Evolutionary conservation across 2,113 vertebrate species (phyloP), one percentile per base, ranked within the genome.

Genomic region (Cyanistes caeruleus): DNA sequence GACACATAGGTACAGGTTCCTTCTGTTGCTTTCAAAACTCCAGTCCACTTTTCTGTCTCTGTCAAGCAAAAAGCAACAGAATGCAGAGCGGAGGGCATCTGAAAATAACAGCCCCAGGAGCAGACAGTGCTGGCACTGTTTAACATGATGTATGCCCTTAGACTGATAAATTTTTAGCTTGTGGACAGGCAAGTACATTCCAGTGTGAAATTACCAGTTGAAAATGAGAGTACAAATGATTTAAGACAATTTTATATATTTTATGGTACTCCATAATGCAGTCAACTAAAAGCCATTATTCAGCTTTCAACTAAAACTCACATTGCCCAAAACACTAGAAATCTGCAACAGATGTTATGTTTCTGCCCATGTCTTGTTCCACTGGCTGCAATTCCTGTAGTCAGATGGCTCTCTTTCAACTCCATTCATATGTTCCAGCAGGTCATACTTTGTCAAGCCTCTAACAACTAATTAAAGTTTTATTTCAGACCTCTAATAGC

Each of bases 391-490:
- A 23, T 92, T 91, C 74, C 65, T 87, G 41, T 33, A 96, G 75
- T 96, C 48, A 77, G 78, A 86, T 79, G 84, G 87, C 74, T 87
- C 44, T 22, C 46, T 56, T 92, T 93, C 93, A 94, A 80, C n/a
- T 93, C 84, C 79, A 68, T 92, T 96, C 89, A 44, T 84, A 58
- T 4, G 2, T 92, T 97, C 91, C 80, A 96, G 83, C 62, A 97
- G 97, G 95, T 94, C 95, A 89, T 97, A 95, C n/a, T 97, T 97
- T 84, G 84, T 88, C 67, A 97, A 97, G 87, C 85, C 87, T 96
- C 92, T 96, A 95, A 92, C 76, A 92, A 95, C 90, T 90, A 97
- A 97, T 97, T 98, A 97, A 97, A 97, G 69, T 98, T 98, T 97
- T 87, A 95, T 97, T 97, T 97, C 95, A 97, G 90, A 95, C 63